These are phyloP conservation scores for Dascillus cervinus DNA, from an alignment of 2,888 invertebrate genomes.

Conservation along the genomic window DNA sequence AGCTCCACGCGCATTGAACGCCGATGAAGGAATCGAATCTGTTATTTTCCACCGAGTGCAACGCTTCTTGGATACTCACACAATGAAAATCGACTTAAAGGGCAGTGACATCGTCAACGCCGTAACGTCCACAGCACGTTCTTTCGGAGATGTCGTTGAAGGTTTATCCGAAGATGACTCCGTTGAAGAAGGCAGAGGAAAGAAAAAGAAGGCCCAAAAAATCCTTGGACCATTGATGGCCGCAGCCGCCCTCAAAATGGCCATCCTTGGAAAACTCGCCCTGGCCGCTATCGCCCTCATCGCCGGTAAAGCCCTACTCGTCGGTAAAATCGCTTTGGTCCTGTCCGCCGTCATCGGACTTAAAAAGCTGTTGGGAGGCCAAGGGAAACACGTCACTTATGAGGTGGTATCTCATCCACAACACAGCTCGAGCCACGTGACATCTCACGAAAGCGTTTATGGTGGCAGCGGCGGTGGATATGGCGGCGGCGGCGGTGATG, in stretches of 20 bases:
- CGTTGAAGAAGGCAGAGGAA: slow-evolving; percentile 63
- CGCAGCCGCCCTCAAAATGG: slow-evolving; percentile 68
- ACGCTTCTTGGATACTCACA: slow-evolving; percentile 71
- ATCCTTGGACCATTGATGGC: slow-evolving; percentile 70
- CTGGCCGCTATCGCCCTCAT: slow-evolving; percentile 77
- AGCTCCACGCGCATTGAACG: slow-evolving; percentile 64
- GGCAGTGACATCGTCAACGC: slow-evolving; percentile 76
- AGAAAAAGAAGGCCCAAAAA: slow-evolving; percentile 75
- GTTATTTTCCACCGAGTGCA: slow-evolving; percentile 61
- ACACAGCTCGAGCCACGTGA: slow-evolving; percentile 61
- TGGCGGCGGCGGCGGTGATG: slow-evolving; percentile 50
- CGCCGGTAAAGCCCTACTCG: slow-evolving; percentile 76
- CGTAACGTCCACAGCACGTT: slow-evolving; percentile 71
- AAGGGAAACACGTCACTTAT: slow-evolving; percentile 76
- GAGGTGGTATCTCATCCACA: slow-evolving; percentile 83
- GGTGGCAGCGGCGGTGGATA: slow-evolving; percentile 44
- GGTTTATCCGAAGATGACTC: slow-evolving; percentile 54
- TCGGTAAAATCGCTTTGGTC: slow-evolving; percentile 78
- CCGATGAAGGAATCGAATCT: slow-evolving; percentile 59
- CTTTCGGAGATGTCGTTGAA: slow-evolving; percentile 66
- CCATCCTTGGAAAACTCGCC: slow-evolving; percentile 68
- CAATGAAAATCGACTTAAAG: slow-evolving; percentile 76
- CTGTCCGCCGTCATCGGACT: slow-evolving; percentile 76
- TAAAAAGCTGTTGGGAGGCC: slow-evolving; percentile 68
- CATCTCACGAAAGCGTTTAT: slow-evolving; percentile 58